A percentile compares a stretch with the other conserved stretches of the same genome.
Conservation (phyloP, 2,797 vertebrate genomes). For the Chaenodraco wilsoni region DNA sequence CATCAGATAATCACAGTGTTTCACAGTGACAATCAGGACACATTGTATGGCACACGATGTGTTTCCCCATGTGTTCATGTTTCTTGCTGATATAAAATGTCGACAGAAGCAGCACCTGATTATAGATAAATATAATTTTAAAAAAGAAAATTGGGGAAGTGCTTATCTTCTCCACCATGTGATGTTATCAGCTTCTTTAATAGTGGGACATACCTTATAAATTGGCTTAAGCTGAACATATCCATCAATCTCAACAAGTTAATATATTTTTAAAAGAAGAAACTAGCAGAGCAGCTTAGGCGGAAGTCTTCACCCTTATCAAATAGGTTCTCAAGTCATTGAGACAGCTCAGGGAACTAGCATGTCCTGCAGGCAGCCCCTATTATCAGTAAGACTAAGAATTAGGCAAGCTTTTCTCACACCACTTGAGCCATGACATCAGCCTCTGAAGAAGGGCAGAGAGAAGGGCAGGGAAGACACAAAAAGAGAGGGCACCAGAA, state of each 20-base stretch:
- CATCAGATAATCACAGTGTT: neutral
- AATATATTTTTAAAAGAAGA: neutral
- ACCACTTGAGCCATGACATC: slow-evolving; percentile 65
- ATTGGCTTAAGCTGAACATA: neutral
- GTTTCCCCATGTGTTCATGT: neutral
- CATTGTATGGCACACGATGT: neutral
- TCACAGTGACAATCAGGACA: neutral
- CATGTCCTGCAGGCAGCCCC: slow-evolving; percentile 30
- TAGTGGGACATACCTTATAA: neutral
- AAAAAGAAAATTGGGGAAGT: neutral
- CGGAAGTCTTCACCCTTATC: slow-evolving; percentile 2
- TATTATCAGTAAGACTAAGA: slow-evolving; percentile 51
- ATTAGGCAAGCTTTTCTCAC: slow-evolving; percentile 52
- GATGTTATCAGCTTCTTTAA: neutral
- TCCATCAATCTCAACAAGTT: neutral
- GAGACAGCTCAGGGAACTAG: slow-evolving; percentile 36
- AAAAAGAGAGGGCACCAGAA: slow-evolving; percentile 19
- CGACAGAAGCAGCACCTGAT: neutral
- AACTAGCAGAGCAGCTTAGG: slow-evolving; percentile 2
- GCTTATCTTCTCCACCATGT: neutral
- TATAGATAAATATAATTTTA: neutral
- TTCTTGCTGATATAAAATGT: neutral
- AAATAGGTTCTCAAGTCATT: slow-evolving; percentile 25
- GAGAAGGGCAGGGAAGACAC: slow-evolving; percentile 16
- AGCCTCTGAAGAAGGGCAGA: slow-evolving; percentile 48